Base-by-base conservation (phyloP, 1,140 invertebrate genomes). In the Cydia splendana region DNA sequence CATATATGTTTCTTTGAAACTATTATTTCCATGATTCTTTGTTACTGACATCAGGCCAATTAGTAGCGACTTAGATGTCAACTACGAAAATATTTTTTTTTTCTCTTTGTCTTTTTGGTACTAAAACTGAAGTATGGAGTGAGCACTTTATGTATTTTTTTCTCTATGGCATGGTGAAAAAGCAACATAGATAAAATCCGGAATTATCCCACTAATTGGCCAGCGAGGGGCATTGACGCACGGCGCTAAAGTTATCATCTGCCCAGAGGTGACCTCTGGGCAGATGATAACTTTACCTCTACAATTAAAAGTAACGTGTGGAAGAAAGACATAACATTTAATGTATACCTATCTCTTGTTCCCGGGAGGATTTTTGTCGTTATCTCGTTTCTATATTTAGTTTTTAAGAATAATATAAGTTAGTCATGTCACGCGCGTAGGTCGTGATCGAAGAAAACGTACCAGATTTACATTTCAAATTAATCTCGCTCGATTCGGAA, bases 191-290 rank as follows among this genome's bases (percentile, higher is more conserved):
- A 53, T 76, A 81, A 76, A 71, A 78, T 77, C 75, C 75, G 20
- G 80, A 76, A 79, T 77, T 77, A 77, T 62, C 74, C 77, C 81
- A 82, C 81, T 81, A 80, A 75, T 74, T 78, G 76, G 75, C 53
- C 18, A 75, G 28, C 45, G 20, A 18, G 74, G 83, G 76, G 51
- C 80, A 85, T 85, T 85, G 84, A 85, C 82, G 84, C 75, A 84
- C 67, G 34, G 65, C 28, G n/a, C 7, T 51, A 20, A 34, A 75
- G 24, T 24, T 71, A 38, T 34, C 28, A 38, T 34, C 30, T 34
- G 9, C n/a, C 6, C 38, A 71, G 15, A 18, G 67, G 67, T 71
- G 38, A 71, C 18, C 34, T n/a, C n/a, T n/a, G n/a, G n/a, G n/a
- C n/a, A n/a, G n/a, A n/a, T n/a, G n/a, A n/a, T n/a, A n/a, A n/a